These are phyloP conservation scores for Arizona elegans DNA, from an alignment of 2,113 vertebrate genomes.

Conservation along the genomic window DNA sequence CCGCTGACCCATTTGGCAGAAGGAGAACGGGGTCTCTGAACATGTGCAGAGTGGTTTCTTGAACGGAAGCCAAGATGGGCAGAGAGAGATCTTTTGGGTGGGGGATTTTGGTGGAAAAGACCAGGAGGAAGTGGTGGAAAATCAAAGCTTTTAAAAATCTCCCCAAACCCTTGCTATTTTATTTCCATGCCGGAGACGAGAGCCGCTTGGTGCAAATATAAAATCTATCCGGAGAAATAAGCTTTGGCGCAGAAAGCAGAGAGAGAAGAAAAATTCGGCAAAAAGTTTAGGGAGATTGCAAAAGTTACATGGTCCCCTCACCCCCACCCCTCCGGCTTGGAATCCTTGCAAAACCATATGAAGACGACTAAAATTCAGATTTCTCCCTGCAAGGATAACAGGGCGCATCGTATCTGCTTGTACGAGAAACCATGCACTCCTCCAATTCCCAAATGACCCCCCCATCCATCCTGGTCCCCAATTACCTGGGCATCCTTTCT, in stretches of 20 bases:
- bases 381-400: not conserved
- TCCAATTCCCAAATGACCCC: too few relatives aligned
- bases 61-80: not conserved
- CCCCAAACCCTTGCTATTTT: not conserved
- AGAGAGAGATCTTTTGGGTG: not conserved
- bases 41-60: not conserved
- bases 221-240: not conserved
- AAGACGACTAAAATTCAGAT: not conserved
- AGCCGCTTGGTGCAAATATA: not conserved
- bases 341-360: too few relatives aligned
- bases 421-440: not conserved
- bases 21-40: not conserved
- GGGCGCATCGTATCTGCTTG: not conserved
- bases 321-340: too few relatives aligned
- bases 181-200: not conserved
- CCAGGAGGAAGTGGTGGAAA: rapidly evolving
- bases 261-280: not conserved
- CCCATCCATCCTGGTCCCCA: rapidly evolving
- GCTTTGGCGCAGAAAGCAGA: not conserved
- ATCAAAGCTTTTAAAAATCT: not conserved
- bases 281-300: not conserved
- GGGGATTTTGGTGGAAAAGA: not conserved
- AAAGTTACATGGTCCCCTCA: too few relatives aligned
- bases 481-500: not conserved
- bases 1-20: not conserved